Conservation (phyloP, 2,113 vertebrate species). For the Pao palembangensis region DNA sequence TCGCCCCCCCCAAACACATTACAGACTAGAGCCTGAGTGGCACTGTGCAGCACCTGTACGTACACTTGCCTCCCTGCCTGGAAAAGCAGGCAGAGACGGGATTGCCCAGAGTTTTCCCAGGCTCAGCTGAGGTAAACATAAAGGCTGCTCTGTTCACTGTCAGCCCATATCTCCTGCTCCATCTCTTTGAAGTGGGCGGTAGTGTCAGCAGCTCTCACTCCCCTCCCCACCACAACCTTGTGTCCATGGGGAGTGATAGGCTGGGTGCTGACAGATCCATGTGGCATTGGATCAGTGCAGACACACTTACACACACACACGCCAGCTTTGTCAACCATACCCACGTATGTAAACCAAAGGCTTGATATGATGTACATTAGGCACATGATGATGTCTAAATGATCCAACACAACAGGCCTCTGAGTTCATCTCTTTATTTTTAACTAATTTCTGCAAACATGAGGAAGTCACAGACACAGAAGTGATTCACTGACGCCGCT, state of each 20-base stretch:
- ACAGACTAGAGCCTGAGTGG: slow-evolving; percentile 38
- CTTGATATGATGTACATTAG: not conserved
- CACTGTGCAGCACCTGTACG: slow-evolving; percentile 64
- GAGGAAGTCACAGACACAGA: too few relatives aligned
- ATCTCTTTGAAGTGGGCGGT: slow-evolving; percentile 68
- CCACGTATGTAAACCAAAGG: not conserved
- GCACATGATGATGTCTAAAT: too few relatives aligned
- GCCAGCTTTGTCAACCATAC: slow-evolving; percentile 7
- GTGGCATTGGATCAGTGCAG: slow-evolving; percentile 29
- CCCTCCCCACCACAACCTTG: slow-evolving; percentile 58
- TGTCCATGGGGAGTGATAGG: slow-evolving; percentile 62
- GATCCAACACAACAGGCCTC: too few relatives aligned
- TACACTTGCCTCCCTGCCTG: slow-evolving; percentile 56
- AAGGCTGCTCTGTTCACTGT: slow-evolving; percentile 63
- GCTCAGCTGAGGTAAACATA: slow-evolving; percentile 51
- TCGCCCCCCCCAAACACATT: slow-evolving; percentile 4
- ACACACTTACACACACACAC: slow-evolving; percentile 2
- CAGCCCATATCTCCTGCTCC: slow-evolving; percentile 57
- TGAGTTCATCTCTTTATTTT: too few relatives aligned
- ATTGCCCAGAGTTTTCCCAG: slow-evolving; percentile 60
- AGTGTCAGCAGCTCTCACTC: slow-evolving; percentile 63
- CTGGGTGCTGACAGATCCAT: slow-evolving; percentile 59
- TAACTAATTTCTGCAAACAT: too few relatives aligned
- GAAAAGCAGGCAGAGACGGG: slow-evolving; percentile 22
- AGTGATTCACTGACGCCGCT: too few relatives aligned